Percentiles rank a stretch among this genome's conserved stretches.
Conservation (phyloP, 2,888 invertebrate species). For the Ctena decussata region DNA sequence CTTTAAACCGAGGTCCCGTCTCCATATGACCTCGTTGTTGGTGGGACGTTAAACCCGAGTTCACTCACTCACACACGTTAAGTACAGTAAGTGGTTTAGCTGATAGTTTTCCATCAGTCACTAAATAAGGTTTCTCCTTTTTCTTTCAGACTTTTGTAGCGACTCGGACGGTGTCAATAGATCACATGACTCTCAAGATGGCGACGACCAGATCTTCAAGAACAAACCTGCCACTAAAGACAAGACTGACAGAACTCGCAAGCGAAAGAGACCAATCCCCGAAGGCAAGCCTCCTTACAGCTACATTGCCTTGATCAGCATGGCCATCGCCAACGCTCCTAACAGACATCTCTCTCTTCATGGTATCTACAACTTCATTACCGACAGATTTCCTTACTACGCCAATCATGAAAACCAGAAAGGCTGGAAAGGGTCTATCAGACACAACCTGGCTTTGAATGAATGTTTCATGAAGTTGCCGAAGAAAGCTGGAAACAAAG, state of each 20-base stretch:
- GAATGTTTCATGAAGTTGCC: slow-evolving; percentile 82
- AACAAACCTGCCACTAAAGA: neutral
- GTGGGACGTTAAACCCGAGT: no score
- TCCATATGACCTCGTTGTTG: no score
- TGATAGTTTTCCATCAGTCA: no score
- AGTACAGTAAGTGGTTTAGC: no score
- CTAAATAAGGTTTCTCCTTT: no score
- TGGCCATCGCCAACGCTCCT: slow-evolving; percentile 80
- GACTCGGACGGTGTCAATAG: neutral
- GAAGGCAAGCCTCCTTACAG: slow-evolving; percentile 83
- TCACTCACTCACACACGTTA: no score
- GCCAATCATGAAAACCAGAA: slow-evolving; percentile 73
- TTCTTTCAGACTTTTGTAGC: neutral
- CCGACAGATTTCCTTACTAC: slow-evolving; percentile 79
- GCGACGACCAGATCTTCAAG: neutral
- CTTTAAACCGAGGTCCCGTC: no score
- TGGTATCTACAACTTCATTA: slow-evolving; percentile 81
- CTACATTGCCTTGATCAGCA: slow-evolving; percentile 82
- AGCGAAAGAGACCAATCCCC: slow-evolving; percentile 78
- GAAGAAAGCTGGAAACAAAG: slow-evolving; percentile 79
- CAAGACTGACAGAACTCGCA: slow-evolving; percentile 50
- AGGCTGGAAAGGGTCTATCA: slow-evolving; percentile 82
- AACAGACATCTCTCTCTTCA: slow-evolving; percentile 72
- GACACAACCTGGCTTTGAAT: slow-evolving; percentile 83
- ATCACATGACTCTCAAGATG: neutral